These are phyloP conservation scores for Anoncus sp. DNA, from an alignment of 2,888 invertebrate genomes.

Conservation along the genomic window DNA sequence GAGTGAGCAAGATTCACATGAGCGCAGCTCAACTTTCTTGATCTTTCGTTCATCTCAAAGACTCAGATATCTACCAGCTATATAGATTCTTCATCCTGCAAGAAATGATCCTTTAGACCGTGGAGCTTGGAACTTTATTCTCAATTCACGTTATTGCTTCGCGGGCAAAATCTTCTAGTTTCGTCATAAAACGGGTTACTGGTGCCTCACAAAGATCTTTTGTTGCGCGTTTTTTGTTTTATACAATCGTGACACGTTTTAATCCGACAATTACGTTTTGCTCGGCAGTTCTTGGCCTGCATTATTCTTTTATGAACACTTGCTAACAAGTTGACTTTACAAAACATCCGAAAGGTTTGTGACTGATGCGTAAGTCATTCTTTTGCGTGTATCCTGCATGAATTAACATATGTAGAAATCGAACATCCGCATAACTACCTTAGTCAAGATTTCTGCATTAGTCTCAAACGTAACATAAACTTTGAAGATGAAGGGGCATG, in stretches of 20 bases:
- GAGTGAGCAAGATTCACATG: neutral
- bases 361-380: neutral
- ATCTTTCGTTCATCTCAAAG: slow-evolving; percentile 25
- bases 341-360: neutral
- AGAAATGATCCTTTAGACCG: slow-evolving; percentile 35
- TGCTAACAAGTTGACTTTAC: too few relatives aligned
- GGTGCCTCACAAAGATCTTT: slow-evolving; percentile 23
- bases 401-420: neutral
- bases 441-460: neutral
- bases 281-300: neutral
- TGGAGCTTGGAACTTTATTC: slow-evolving; percentile 40
- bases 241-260: slow-evolving; percentile 9
- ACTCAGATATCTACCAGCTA: too few relatives aligned
- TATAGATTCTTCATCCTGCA: slow-evolving; percentile 25
- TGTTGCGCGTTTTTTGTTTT: slow-evolving; percentile 14
- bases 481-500: neutral
- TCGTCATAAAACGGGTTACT: slow-evolving; percentile 17
- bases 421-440: neutral
- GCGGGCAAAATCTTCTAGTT: slow-evolving; percentile 31
- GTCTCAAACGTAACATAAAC: neutral
- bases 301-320: too few relatives aligned
- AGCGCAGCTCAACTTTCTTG: slow-evolving; percentile 16
- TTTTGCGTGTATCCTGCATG: neutral
- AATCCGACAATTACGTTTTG: neutral
- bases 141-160: slow-evolving; percentile 26